phyloP scores from a whole-genome alignment of 1,140 invertebrate species.

The Sitobion miscanthi region DNA sequence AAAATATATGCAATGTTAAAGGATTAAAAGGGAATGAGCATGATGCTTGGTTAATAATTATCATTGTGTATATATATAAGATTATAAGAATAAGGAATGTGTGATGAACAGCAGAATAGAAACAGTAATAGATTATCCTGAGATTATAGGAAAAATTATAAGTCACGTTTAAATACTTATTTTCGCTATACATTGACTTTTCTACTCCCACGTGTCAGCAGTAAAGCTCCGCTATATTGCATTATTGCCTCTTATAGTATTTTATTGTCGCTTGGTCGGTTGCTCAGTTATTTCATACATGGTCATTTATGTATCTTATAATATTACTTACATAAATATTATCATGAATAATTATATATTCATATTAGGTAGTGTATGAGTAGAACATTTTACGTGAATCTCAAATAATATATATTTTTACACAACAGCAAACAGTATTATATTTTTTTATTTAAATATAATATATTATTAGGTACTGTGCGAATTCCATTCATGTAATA shows the following conservation, averaged over 20 bases:
- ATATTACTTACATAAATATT: too few species aligned
- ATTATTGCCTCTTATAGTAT: not conserved
- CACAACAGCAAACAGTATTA: not conserved
- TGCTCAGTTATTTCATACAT: not conserved
- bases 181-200: not conserved
- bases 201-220: not conserved
- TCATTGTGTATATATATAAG: too few species aligned
- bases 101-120: not conserved
- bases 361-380: not conserved
- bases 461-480: not conserved
- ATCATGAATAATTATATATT: too few species aligned
- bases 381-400: not conserved
- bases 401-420: slow-evolving; percentile 5
- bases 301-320: not conserved
- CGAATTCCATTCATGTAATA: not conserved
- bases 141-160: not conserved
- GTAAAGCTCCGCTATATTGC: not conserved
- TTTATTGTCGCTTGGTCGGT: not conserved
- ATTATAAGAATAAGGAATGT: not conserved
- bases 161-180: not conserved
- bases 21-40: too few species aligned
- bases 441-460: not conserved
- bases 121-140: not conserved
- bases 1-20: too few species aligned
- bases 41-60: too few species aligned